Evolutionary conservation across 2,113 vertebrate genomes (phyloP), one percentile per base, ranked within the genome.

Genomic region (Aptenodytes patagonicus): DNA sequence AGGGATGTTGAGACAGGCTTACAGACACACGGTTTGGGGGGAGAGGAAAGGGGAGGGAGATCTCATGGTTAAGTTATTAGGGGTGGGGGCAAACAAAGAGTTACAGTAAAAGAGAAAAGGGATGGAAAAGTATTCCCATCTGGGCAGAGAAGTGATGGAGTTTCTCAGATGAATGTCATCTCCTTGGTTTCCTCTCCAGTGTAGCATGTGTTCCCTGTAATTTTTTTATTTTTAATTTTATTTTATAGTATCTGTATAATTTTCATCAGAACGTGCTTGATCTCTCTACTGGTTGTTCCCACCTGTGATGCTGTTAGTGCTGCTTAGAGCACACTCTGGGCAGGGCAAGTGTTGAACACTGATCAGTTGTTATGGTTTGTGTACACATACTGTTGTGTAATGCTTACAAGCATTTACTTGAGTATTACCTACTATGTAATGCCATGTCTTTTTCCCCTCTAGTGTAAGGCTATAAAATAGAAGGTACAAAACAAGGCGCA

Each of bases 251-350:
- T 32, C 5, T 76, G 5, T 55, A 7, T 76, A 29, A 57, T 72
- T 61, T 72, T 81, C 6, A 36, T 57, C 40, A 36, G 40, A 55
- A 51, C 0, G 1, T 73, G 24, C 25, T 81, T 84, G 15, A 44
- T 80, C 9, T 65, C 40, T 26, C 26, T 55, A 4, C 25, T 87
- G 1, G 10, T 28, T 55, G 24, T 78, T 66, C 32, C 7, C 8
- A 64, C 13, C 28, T 44, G 0, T 9, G 51, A 28, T 34, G 9
- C 40, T 42, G 36, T 70, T 84, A 25, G 19, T 0, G 0, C 25
- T 57, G 28, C 24, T 66, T 34, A 13, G 46, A 62, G 46, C 34
- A 22, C 14, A 4, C 21, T 36, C 26, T n/a, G 47, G 26, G 38
- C 65, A 73, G 70, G 34, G 6, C 36, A 72, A 24, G 14, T 32